Evolutionary conservation across 2,113 vertebrate genomes (phyloP), one percentile per base, ranked within the genome.

Genomic region (Morone chrysops): DNA sequence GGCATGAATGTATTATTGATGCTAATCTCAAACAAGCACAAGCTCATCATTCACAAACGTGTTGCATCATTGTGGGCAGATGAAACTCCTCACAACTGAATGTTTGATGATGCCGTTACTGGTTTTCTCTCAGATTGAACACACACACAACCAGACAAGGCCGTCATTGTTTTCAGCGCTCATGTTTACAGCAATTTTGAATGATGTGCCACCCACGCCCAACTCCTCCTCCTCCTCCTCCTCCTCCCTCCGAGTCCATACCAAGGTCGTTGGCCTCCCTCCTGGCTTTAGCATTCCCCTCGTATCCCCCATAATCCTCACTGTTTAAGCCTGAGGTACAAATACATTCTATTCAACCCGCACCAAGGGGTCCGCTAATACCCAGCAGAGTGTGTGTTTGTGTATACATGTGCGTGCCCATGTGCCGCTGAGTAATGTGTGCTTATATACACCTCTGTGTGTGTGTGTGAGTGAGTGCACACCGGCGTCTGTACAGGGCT

Each of bases 201-300:
- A 78, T 83, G 61, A 84, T 56, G 75, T 78, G 31, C 72, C 85
- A 80, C 78, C 80, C 79, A 70, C 81, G 79, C 78, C 63, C 77
- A 20, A 40, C 88, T 74, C 72, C 61, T 79, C 62, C 68, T 70
- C 83, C 31, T 31, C 51, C 71, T 77, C 63, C 69, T 70, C 72
- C 69, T 71, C 82, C 70, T 63, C 67, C 78, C 54, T 68, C 51
- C 25, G 50, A 69, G 69, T 87, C 84, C 68, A 59, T 70, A 59
- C 86, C 95, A 95, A 95, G 93, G 94, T 95, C 89, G 81, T 80
- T n/a, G 87, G 79, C 89, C 89, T 92, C 91, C 76, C 85, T 92
- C 63, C 85, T 80, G 77, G 77, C 83, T 87, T 94, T 91, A 89
- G 74, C 92, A 95, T 95, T 94, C 95, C 84, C 88, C 92, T 94